Conservation (phyloP, 2,797 vertebrate species). For the Megalops cyprinoides region DNA sequence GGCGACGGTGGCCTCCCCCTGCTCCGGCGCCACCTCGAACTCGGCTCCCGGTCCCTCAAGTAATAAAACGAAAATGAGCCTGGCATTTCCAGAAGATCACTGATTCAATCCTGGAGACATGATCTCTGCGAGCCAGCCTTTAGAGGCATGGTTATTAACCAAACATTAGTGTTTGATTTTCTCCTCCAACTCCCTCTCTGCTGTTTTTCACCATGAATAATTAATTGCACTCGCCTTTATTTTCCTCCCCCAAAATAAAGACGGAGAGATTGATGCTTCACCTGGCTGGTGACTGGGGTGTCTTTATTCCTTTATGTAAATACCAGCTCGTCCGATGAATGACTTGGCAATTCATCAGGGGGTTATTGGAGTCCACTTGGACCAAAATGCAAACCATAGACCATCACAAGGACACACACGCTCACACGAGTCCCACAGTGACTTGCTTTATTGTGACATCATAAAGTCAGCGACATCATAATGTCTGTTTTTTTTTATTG, state of each 20-base stretch:
- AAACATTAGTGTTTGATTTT: slow-evolving; percentile 63
- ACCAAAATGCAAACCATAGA: not conserved
- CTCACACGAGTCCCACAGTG: too few relatives aligned
- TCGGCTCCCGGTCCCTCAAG: slow-evolving; percentile 66
- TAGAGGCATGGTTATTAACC: slow-evolving; percentile 30
- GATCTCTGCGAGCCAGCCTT: not conserved
- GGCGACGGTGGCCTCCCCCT: slow-evolving; percentile 58
- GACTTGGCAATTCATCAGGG: not conserved
- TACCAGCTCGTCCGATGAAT: not conserved
- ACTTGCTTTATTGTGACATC: too few relatives aligned
- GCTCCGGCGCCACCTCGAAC: not conserved
- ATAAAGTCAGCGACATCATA: too few relatives aligned
- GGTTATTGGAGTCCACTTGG: not conserved
- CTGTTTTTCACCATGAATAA: slow-evolving; percentile 63
- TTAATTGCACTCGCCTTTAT: slow-evolving; percentile 71
- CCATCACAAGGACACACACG: not conserved
- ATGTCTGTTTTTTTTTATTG: too few relatives aligned
- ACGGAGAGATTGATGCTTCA: not conserved
- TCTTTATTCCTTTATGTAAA: slow-evolving; percentile 3
- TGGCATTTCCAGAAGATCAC: slow-evolving; percentile 64
- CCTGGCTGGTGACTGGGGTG: not conserved
- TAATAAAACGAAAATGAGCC: slow-evolving; percentile 71
- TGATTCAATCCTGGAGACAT: slow-evolving; percentile 48
- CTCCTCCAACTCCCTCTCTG: slow-evolving; percentile 43
- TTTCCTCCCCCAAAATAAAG: slow-evolving; percentile 56